Conservation (phyloP, 2,888 invertebrate genomes). For the Meganola albula region DNA sequence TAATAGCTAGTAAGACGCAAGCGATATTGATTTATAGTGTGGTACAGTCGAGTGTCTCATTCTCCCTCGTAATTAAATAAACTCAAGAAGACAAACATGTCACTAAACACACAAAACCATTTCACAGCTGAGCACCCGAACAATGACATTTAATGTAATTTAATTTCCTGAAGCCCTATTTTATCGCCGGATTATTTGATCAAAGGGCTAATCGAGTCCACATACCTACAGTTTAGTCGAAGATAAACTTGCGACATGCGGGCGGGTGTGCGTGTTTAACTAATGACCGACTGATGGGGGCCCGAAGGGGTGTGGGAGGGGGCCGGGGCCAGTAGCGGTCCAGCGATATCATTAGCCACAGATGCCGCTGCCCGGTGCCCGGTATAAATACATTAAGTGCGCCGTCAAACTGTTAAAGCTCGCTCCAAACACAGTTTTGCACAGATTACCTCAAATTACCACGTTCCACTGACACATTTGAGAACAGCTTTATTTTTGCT, state of each 20-base stretch:
- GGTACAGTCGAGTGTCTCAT: not conserved
- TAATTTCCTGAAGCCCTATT: slow-evolving; percentile 72
- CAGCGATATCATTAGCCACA: slow-evolving; percentile 76
- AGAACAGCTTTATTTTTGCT: too few species aligned
- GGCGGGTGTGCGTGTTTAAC: slow-evolving; percentile 76
- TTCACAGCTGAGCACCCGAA: slow-evolving; percentile 43
- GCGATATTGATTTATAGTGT: not conserved
- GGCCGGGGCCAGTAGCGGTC: slow-evolving; percentile 40
- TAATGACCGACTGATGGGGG: slow-evolving; percentile 75
- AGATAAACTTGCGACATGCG: slow-evolving; percentile 78
- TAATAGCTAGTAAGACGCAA: too few species aligned
- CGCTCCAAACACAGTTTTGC: slow-evolving; percentile 49
- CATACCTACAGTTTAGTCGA: slow-evolving; percentile 73
- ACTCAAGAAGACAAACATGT: not conserved
- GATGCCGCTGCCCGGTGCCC: slow-evolving; percentile 68
- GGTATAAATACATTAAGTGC: slow-evolving; percentile 76
- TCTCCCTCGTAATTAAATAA: not conserved
- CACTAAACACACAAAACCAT: slow-evolving; percentile 25
- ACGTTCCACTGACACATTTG: too few species aligned
- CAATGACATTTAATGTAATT: slow-evolving; percentile 71
- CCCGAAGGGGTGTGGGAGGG: slow-evolving; percentile 23
- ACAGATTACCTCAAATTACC: slow-evolving; percentile 34
- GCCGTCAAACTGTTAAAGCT: slow-evolving; percentile 72
- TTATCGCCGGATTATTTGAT: slow-evolving; percentile 75
- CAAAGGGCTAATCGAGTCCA: slow-evolving; percentile 77